phyloP scores from a whole-genome alignment of 92 coral and sea anemone species.

The Palythoa heliodiscus region DNA sequence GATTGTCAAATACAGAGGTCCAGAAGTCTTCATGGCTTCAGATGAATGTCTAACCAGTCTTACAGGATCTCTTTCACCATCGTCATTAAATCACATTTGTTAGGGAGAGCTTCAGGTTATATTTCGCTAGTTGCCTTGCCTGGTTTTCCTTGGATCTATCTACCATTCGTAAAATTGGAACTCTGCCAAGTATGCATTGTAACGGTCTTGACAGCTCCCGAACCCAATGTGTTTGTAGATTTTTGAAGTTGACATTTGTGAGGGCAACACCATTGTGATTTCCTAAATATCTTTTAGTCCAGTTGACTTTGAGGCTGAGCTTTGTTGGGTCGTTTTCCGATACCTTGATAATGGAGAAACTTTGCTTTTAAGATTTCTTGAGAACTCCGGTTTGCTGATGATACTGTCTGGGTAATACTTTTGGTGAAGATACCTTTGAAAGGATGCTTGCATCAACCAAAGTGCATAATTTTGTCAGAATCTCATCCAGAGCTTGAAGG shows the following conservation, averaged over 20 bases:
- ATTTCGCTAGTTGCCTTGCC: slow-evolving; percentile 49
- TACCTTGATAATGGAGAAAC: slow-evolving; percentile 36
- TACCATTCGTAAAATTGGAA: background rate
- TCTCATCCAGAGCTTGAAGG: slow-evolving; percentile 32
- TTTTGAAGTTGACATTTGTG: slow-evolving; percentile 34
- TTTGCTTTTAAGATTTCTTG: slow-evolving; percentile 37
- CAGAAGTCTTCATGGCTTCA: slow-evolving; percentile 39
- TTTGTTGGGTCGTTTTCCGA: slow-evolving; percentile 55
- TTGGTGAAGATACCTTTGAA: background rate
- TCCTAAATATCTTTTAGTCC: slow-evolving; percentile 38
- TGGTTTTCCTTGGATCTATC: slow-evolving; percentile 57
- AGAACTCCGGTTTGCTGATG: slow-evolving; percentile 30
- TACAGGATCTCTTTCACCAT: slow-evolving; percentile 58
- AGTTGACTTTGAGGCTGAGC: slow-evolving; percentile 31
- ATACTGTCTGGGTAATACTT: slow-evolving; percentile 42
- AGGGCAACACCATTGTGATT: slow-evolving; percentile 39
- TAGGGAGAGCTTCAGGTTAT: slow-evolving; percentile 37
- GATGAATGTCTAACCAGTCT: slow-evolving; percentile 36
- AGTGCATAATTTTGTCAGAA: slow-evolving; percentile 31
- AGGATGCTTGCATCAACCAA: slow-evolving; percentile 45
- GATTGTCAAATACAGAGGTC: slow-evolving; percentile 35
- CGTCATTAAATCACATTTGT: slow-evolving; percentile 55
- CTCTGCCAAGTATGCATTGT: slow-evolving; percentile 51
- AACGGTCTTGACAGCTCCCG: slow-evolving; percentile 58
- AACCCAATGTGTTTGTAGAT: slow-evolving; percentile 40